phyloP scores from a whole-genome alignment of 2,797 vertebrate genomes.

The Sylvilagus floridanus region DNA sequence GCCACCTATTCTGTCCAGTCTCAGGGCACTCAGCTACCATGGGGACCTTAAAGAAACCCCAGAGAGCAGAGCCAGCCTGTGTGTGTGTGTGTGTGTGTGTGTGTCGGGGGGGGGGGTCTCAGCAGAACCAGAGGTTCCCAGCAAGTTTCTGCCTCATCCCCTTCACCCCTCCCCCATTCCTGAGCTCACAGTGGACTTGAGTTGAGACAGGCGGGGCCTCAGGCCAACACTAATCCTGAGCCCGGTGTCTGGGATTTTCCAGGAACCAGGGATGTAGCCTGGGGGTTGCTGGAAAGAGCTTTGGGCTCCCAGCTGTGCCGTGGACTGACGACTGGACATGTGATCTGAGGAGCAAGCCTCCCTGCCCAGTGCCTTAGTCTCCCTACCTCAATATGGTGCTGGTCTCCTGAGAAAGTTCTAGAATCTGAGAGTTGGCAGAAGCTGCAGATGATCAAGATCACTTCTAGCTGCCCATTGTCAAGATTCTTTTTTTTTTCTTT shows the following conservation, averaged over 20 bases:
- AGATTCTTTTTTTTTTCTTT: background rate
- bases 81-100: background rate
- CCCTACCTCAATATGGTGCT: background rate
- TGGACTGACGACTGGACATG: background rate
- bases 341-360: constrained; percentile 52
- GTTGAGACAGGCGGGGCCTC: constrained; percentile 69
- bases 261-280: constrained; percentile 66
- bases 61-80: constrained; percentile 26
- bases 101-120: background rate
- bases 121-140: constrained; percentile 8
- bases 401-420: constrained; percentile 55
- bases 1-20: background rate
- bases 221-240: constrained; percentile 69
- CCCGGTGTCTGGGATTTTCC: constrained; percentile 76
- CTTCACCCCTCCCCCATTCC: background rate
- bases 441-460: background rate
- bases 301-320: constrained; percentile 42
- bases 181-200: constrained; percentile 52
- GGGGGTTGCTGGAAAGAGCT: constrained; percentile 71
- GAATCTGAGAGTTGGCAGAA: background rate
- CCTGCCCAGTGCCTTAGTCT: background rate
- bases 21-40: background rate
- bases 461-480: background rate
- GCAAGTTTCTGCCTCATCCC: background rate
- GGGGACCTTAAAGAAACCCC: constrained; percentile 44